Conservation (phyloP, 2,797 vertebrate genomes). For the Lacerta agilis region DNA sequence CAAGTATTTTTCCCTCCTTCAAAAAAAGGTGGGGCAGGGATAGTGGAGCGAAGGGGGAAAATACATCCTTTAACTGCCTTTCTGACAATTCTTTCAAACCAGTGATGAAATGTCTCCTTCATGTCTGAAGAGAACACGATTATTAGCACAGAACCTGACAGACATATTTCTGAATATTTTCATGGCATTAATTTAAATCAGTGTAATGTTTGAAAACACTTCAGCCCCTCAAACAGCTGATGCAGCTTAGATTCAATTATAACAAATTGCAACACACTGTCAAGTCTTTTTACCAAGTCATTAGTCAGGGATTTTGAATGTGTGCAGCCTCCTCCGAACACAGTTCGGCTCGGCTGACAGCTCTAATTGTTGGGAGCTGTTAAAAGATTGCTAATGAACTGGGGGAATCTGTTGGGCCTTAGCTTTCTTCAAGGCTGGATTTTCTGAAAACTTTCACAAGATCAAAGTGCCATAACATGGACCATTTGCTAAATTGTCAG, state of each 20-base stretch:
- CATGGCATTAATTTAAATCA: constrained; percentile 86
- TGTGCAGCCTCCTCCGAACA: constrained; percentile 54
- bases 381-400: constrained; percentile 92
- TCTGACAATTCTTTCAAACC: constrained; percentile 70
- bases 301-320: constrained; percentile 85
- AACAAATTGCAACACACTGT: constrained; percentile 86
- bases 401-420: constrained; percentile 77
- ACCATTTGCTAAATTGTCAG: constrained; percentile 84
- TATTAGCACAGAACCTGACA: constrained; percentile 73
- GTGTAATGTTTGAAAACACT: constrained; percentile 87
- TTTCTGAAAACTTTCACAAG: constrained; percentile 84
- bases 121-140: constrained; percentile 65
- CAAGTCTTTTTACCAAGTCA: constrained; percentile 90
- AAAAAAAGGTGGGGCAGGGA: constrained; percentile 22
- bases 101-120: constrained; percentile 67
- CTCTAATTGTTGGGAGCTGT: constrained; percentile 88
- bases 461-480: constrained; percentile 83
- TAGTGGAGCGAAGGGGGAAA: neutral
- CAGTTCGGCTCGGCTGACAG: constrained; percentile 79
- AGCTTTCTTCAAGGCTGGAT: constrained; percentile 78
- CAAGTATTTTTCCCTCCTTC: constrained; percentile 52
- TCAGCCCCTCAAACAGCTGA: constrained; percentile 88
- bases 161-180: constrained; percentile 74
- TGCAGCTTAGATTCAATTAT: constrained; percentile 90
- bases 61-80: constrained; percentile 55